These are phyloP conservation scores for Reticulitermes speratus DNA, from an alignment of 1,140 invertebrate genomes.

Conservation along the genomic window DNA sequence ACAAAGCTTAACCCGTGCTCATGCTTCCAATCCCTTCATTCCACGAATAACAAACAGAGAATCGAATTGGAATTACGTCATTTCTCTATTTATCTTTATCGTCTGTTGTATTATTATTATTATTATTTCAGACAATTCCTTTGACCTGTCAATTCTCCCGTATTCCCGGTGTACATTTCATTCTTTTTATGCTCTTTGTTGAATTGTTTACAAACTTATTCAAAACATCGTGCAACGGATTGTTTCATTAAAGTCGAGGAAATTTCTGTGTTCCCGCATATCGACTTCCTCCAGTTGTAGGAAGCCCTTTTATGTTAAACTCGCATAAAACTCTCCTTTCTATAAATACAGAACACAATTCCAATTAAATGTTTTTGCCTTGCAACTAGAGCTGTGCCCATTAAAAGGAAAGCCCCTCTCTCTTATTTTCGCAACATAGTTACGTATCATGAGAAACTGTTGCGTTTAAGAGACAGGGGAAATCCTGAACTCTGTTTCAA, in stretches of 20 bases:
- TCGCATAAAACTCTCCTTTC: not conserved
- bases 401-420: not conserved
- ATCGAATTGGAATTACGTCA: not conserved
- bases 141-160: not conserved
- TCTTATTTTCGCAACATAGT: not conserved
- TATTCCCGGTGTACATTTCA: not conserved
- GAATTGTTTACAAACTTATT: conserved; percentile 17
- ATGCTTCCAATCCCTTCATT: not conserved
- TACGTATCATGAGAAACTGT: not conserved
- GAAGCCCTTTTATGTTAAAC: not conserved
- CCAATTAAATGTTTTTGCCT: conserved; percentile 6
- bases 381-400: not conserved
- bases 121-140: not conserved
- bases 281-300: not conserved
- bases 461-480: no score
- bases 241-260: conserved; percentile 10
- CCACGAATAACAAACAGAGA: not conserved
- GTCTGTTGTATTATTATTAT: not conserved
- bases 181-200: not conserved
- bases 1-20: not conserved
- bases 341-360: not conserved
- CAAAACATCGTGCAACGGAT: not conserved
- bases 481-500: no score
- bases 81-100: conserved; percentile 10
- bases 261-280: conserved; percentile 1